These are phyloP conservation scores for Bos javanicus DNA, from an alignment of 2,113 vertebrate genomes.

Conservation along the genomic window DNA sequence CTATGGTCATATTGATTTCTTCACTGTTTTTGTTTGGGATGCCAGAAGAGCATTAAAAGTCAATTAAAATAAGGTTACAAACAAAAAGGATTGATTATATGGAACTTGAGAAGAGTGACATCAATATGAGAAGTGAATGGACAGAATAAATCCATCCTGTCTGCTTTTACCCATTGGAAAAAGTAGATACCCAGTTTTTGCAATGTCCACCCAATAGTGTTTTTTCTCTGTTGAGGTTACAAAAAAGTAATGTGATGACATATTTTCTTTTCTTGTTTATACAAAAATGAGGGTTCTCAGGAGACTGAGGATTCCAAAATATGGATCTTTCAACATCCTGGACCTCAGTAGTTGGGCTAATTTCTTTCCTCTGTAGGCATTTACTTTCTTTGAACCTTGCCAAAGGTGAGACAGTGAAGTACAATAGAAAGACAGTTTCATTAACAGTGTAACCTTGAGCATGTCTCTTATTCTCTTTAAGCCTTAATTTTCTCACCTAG, in stretches of 20 bases:
- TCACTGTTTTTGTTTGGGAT: not conserved
- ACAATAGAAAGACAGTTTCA: not conserved
- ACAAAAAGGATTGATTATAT: not conserved
- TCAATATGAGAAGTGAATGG: not conserved
- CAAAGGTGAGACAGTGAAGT: not conserved
- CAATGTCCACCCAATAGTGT: not conserved
- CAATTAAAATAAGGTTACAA: not conserved
- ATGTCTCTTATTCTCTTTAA: not conserved
- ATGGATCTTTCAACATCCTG: not conserved
- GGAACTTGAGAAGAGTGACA: not conserved
- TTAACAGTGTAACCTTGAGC: not conserved
- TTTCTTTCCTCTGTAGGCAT: not conserved
- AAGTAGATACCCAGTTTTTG: not conserved
- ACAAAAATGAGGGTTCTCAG: not conserved
- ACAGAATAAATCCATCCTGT: not conserved
- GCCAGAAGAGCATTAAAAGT: not conserved
- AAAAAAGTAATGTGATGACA: not conserved
- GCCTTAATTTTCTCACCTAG: not conserved
- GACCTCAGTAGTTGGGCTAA: not conserved
- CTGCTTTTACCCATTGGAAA: not conserved
- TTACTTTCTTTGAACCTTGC: not conserved
- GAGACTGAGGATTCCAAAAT: not conserved
- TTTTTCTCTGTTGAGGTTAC: not conserved
- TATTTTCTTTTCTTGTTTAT: not conserved
- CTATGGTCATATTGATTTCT: not conserved